Evolutionary conservation across 2,113 vertebrate species (phyloP).

Genomic region (Cranoglanis bouderius): DNA sequence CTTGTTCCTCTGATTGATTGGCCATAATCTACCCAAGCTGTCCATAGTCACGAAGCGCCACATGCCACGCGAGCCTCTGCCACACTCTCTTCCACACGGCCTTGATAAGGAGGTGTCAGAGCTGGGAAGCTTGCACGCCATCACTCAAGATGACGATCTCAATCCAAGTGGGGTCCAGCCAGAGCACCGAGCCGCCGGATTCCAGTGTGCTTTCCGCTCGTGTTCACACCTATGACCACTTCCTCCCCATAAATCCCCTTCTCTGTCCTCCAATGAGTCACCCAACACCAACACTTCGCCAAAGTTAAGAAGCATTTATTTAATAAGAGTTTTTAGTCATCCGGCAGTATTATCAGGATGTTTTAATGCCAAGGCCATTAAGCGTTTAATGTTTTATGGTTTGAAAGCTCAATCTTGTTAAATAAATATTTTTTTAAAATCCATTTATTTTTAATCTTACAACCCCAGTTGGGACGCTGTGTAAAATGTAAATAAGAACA

Average conservation of each 20-base stretch:
- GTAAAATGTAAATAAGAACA: too few relatives aligned
- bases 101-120: conserved; percentile 89
- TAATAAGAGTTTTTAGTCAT: background rate
- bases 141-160: conserved; percentile 77
- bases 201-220: conserved; percentile 55
- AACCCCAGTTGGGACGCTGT: too few relatives aligned
- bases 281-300: background rate
- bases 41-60: conserved; percentile 58
- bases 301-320: background rate
- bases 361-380: background rate
- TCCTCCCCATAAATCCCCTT: conserved; percentile 13
- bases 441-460: background rate
- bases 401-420: background rate
- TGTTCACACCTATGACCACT: conserved; percentile 47
- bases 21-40: conserved; percentile 32
- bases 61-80: conserved; percentile 75
- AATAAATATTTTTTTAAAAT: background rate
- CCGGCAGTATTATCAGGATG: background rate
- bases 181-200: conserved; percentile 65
- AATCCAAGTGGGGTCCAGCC: conserved; percentile 70
- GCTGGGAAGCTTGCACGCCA: conserved; percentile 78
- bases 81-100: conserved; percentile 62
- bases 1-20: conserved; percentile 51
- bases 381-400: background rate
- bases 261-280: conserved; percentile 1